These are phyloP conservation scores for Standfussiana lucernea DNA, from an alignment of 2,888 invertebrate species.

Conservation along the genomic window DNA sequence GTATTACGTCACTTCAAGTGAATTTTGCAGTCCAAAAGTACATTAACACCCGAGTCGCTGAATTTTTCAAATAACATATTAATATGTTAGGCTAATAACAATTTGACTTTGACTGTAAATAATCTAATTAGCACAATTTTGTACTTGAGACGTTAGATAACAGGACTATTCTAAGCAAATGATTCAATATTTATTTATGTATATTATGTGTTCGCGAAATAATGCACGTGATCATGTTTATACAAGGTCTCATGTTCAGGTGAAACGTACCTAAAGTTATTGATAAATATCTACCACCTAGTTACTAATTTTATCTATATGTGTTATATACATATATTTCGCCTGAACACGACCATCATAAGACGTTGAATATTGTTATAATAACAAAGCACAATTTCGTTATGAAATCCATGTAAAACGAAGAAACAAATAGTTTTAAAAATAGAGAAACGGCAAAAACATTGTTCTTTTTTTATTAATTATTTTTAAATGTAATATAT, in stretches of 20 bases:
- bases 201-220: conserved; percentile 13
- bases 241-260: conserved; percentile 31
- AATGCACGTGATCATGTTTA: not conserved
- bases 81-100: not conserved
- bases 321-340: not conserved
- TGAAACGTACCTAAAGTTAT: conserved; percentile 21
- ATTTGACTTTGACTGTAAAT: conserved; percentile 5
- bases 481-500: no score
- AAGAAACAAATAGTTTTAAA: not conserved
- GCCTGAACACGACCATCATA: no score
- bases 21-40: conserved; percentile 9
- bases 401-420: not conserved
- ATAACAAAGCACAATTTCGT: not conserved
- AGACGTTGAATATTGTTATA: not conserved
- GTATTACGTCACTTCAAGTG: not conserved
- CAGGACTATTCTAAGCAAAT: conserved; percentile 1
- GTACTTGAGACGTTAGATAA: not conserved
- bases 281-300: not conserved
- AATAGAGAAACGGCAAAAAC: not conserved
- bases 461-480: no score
- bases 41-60: not conserved
- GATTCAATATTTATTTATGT: conserved; percentile 24
- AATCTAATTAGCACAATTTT: conserved; percentile 22
- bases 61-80: not conserved
- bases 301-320: not conserved